Percentiles rank a stretch among this genome's conserved stretches.
Evolutionary conservation across 2,113 vertebrate species (phyloP).

Genomic region (Sinocyclocheilus grahami): DNA sequence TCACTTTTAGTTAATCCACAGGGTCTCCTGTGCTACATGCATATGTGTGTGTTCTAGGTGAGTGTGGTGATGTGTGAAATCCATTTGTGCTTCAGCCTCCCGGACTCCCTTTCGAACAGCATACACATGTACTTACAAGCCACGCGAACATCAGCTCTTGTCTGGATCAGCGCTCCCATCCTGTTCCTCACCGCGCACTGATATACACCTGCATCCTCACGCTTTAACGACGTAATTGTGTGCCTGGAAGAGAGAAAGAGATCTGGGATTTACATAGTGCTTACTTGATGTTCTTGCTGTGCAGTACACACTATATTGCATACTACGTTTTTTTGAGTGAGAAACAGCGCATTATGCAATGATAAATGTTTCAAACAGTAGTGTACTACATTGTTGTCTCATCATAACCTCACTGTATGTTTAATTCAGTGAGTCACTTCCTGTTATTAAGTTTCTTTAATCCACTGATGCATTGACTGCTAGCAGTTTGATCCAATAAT

Average conservation of each 20-base stretch:
- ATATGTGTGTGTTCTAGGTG: slow-evolving; percentile 17
- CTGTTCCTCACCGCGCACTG: slow-evolving; percentile 81
- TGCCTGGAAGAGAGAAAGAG: slow-evolving; percentile 68
- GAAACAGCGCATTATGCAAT: neutral
- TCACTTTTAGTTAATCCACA: neutral
- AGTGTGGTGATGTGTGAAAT: slow-evolving; percentile 34
- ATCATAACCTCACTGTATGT: neutral
- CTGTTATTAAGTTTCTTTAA: neutral
- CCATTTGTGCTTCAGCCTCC: slow-evolving; percentile 22
- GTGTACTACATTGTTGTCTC: neutral
- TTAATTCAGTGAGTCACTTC: neutral
- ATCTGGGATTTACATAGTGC: neutral
- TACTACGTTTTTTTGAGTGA: neutral
- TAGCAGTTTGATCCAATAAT: neutral
- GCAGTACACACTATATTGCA: neutral
- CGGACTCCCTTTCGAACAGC: neutral
- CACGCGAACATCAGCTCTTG: slow-evolving; percentile 78
- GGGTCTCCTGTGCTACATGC: slow-evolving; percentile 18
- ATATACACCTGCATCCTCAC: slow-evolving; percentile 76
- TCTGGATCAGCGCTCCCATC: slow-evolving; percentile 81
- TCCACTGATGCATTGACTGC: neutral
- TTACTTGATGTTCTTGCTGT: neutral
- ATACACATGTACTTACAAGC: slow-evolving; percentile 77
- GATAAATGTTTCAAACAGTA: neutral
- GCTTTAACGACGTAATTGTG: slow-evolving; percentile 73